These are phyloP conservation scores for Euspilapteryx auroguttella DNA, from an alignment of 2,888 invertebrate genomes.

Conservation along the genomic window DNA sequence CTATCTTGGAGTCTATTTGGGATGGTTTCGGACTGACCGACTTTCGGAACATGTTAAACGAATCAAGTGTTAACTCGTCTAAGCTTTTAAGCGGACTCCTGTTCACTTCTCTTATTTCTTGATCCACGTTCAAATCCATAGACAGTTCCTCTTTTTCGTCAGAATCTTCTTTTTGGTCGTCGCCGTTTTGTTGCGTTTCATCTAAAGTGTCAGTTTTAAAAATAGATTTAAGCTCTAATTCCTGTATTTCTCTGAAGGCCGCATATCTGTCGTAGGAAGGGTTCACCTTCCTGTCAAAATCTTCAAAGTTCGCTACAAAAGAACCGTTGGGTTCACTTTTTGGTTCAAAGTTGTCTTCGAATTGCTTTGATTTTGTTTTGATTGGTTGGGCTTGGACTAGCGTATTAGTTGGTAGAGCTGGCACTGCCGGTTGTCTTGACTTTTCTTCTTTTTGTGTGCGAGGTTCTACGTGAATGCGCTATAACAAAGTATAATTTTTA, in stretches of 20 bases:
- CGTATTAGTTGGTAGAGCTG: neutral
- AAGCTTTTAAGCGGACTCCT: constrained; percentile 35
- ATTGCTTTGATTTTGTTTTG: constrained; percentile 20
- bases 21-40: constrained; percentile 47
- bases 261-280: constrained; percentile 80
- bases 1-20: constrained; percentile 44
- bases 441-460: constrained; percentile 22
- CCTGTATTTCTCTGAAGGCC: constrained; percentile 83
- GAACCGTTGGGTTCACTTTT: constrained; percentile 32
- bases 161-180: constrained; percentile 29
- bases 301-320: constrained; percentile 71
- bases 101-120: constrained; percentile 13
- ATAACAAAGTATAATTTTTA: constrained; percentile 7
- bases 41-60: constrained; percentile 40
- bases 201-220: constrained; percentile 31
- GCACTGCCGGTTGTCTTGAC: constrained; percentile 12
- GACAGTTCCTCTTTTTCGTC: constrained; percentile 36
- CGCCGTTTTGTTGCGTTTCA: constrained; percentile 10
- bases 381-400: neutral
- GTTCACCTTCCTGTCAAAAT: constrained; percentile 57
- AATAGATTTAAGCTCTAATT: constrained; percentile 67
- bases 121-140: constrained; percentile 23
- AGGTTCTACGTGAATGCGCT: constrained; percentile 44
- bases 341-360: constrained; percentile 67
- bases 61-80: constrained; percentile 39